Percentiles rank a stretch among this genome's conserved stretches.
Evolutionary conservation across 2,888 invertebrate species (phyloP).

Genomic region (Zaprionus bogoriensis): DNA sequence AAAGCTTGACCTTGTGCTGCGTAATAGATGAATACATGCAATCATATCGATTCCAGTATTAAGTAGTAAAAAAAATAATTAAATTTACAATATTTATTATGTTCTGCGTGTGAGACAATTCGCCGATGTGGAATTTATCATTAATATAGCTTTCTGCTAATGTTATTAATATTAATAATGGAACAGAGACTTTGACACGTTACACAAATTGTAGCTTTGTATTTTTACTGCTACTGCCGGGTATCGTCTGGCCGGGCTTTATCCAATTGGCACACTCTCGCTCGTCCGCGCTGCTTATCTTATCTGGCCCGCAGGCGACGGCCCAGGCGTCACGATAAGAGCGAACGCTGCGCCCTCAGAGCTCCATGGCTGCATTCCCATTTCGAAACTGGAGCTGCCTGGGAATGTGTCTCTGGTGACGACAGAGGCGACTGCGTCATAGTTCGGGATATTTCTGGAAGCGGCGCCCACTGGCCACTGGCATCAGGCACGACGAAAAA

Average conservation of each 20-base stretch:
- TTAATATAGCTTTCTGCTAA: too few relatives aligned
- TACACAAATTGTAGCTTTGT: too few relatives aligned
- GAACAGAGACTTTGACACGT: too few relatives aligned
- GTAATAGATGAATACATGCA: too few relatives aligned
- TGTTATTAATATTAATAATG: too few relatives aligned
- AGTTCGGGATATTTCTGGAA: conserved; percentile 20
- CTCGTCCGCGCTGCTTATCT: not conserved
- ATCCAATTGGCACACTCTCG: not conserved
- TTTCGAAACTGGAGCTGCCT: conserved; percentile 59
- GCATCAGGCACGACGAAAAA: conserved; percentile 1
- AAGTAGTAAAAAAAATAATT: too few relatives aligned
- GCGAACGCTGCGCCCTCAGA: not conserved
- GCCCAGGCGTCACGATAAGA: not conserved
- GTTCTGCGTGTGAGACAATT: too few relatives aligned
- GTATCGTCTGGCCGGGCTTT: not conserved
- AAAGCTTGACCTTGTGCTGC: too few relatives aligned
- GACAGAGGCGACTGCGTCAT: conserved; percentile 49
- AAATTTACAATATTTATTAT: too few relatives aligned
- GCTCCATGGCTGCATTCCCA: not conserved
- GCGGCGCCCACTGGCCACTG: conserved; percentile 1
- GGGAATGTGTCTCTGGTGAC: conserved; percentile 41
- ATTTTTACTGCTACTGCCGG: too few relatives aligned
- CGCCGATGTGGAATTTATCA: too few relatives aligned
- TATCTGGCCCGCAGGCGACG: not conserved
- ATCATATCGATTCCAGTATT: too few relatives aligned